Conservation (phyloP, 1,140 invertebrate genomes). For the Polypedilum pembai region DNA sequence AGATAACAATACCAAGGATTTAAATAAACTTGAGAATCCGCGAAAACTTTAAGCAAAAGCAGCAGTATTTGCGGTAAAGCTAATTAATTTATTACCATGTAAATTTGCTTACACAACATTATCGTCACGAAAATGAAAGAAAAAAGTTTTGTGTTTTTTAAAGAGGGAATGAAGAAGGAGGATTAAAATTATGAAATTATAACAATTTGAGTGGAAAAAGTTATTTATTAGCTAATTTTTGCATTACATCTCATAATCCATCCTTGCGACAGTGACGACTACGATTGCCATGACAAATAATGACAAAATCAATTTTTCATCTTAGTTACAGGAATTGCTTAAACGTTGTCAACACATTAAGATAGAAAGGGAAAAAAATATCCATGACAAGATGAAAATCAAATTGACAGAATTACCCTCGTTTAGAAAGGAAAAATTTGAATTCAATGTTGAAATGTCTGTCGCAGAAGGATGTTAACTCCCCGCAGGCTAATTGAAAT, state of each 20-base stretch:
- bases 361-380: not conserved
- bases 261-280: too few relatives aligned
- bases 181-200: too few relatives aligned
- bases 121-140: too few relatives aligned
- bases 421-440: not conserved
- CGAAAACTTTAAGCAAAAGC: too few relatives aligned
- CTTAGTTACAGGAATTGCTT: not conserved
- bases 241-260: not conserved
- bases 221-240: not conserved
- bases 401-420: slow-evolving; percentile 17
- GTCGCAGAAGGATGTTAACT: not conserved
- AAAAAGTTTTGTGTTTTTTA: too few relatives aligned
- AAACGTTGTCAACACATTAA: not conserved
- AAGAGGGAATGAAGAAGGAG: too few relatives aligned
- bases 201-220: not conserved
- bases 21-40: too few relatives aligned
- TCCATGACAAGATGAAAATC: slow-evolving; percentile 13
- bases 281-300: not conserved
- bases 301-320: slow-evolving; percentile 10
- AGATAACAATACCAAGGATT: too few relatives aligned
- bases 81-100: too few relatives aligned
- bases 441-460: slow-evolving; percentile 4
- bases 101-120: too few relatives aligned
- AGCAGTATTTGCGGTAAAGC: too few relatives aligned
- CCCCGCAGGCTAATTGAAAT: slow-evolving; percentile 4